Conservation (phyloP, 2,888 invertebrate genomes). For the Aporophyla nigra region DNA sequence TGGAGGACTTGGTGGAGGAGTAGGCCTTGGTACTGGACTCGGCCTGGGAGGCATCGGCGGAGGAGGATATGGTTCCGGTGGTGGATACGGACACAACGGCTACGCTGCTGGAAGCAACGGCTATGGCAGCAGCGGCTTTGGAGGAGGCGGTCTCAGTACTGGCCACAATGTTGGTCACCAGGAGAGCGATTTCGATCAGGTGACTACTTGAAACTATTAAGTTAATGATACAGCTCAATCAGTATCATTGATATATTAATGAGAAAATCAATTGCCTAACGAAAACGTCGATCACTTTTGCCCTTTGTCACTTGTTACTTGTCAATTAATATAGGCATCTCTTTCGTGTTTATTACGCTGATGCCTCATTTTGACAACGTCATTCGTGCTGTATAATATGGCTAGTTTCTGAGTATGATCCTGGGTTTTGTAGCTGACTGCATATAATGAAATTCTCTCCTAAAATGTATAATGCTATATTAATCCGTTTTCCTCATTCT, state of each 20-base stretch:
- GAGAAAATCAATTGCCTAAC: not conserved
- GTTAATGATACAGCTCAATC: not conserved
- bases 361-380: not conserved
- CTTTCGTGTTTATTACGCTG: not conserved
- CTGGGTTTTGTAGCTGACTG: not conserved
- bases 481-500: not conserved
- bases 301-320: not conserved
- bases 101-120: slow-evolving; percentile 37
- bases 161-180: slow-evolving; percentile 35
- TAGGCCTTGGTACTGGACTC: not conserved
- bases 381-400: not conserved
- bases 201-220: slow-evolving; percentile 8
- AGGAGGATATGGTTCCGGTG: slow-evolving; percentile 30
- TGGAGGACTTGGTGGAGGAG: slow-evolving; percentile 4
- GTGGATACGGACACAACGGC: slow-evolving; percentile 36
- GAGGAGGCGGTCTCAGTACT: not conserved
- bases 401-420: not conserved
- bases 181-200: slow-evolving; percentile 53
- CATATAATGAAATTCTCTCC: not conserved
- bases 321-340: not conserved
- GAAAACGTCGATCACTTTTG: not conserved
- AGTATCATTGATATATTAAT: not conserved
- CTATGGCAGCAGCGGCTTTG: slow-evolving; percentile 41
- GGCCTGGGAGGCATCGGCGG: slow-evolving; percentile 26
- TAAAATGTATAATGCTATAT: not conserved